A percentile compares a stretch with the other conserved stretches of the same genome.
Conservation (phyloP, 2,113 vertebrate species). For the Rissa tridactyla region DNA sequence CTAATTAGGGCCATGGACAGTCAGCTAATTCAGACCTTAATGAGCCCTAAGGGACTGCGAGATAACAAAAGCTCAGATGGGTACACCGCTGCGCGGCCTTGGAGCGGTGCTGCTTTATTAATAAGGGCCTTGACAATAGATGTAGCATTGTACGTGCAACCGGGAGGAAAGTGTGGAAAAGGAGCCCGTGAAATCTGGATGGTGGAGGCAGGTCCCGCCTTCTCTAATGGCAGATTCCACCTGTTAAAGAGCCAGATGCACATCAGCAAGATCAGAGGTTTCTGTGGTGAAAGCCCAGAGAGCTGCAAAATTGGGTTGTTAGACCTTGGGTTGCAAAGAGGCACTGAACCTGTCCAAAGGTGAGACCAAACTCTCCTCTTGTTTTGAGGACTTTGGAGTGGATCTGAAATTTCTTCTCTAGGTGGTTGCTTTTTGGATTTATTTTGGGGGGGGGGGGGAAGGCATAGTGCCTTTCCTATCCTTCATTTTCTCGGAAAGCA, state of each 20-base stretch:
- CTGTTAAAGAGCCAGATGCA: background rate
- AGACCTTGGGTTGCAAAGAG: background rate
- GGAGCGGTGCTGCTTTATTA: background rate
- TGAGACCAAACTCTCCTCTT: background rate
- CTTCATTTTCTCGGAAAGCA: background rate
- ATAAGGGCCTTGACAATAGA: background rate
- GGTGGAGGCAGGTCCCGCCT: background rate
- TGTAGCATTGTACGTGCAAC: rapidly evolving
- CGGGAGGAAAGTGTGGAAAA: background rate
- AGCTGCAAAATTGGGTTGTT: background rate
- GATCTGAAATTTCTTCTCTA: background rate
- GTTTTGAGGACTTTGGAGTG: background rate
- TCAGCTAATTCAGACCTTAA: conserved; percentile 27
- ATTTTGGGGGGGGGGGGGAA: background rate
- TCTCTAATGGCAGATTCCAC: background rate
- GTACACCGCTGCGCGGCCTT: background rate
- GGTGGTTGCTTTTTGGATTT: background rate
- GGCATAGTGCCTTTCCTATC: background rate
- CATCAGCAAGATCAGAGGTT: background rate
- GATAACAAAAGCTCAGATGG: background rate
- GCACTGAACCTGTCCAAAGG: background rate
- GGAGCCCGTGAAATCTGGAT: background rate
- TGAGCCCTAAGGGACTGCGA: background rate
- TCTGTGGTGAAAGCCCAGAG: background rate
- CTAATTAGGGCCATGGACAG: conserved; percentile 37